Evolutionary conservation across 2,113 vertebrate species (phyloP).

Genomic region (Aythya baeri): DNA sequence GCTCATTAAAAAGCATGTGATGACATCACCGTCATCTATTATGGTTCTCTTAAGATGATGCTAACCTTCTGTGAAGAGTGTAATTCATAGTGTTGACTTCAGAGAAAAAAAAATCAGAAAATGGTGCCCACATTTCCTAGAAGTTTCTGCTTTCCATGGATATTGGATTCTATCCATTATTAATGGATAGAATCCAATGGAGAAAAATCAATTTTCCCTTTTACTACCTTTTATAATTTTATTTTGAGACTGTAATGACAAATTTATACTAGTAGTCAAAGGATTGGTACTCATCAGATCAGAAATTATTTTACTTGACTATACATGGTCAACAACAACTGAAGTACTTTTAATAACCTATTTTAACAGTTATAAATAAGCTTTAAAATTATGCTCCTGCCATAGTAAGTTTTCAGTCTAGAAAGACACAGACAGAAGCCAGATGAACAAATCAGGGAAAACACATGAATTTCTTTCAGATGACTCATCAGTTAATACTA

Average conservation of each 20-base stretch:
- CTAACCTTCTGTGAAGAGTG: constrained; percentile 14
- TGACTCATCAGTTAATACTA: not conserved
- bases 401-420: not conserved
- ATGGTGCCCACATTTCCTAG: not conserved
- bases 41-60: not conserved
- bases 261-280: not conserved
- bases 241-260: not conserved
- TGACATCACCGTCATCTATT: constrained; percentile 3
- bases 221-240: not conserved
- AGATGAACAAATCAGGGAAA: not conserved
- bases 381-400: not conserved
- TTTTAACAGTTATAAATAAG: not conserved
- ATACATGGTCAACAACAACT: not conserved
- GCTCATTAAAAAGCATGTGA: constrained; percentile 2
- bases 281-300: not conserved
- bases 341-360: not conserved
- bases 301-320: not conserved
- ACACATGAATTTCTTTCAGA: not conserved
- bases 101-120: not conserved
- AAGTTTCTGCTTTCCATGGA: not conserved
- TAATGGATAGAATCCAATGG: not conserved
- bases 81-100: not conserved
- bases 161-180: not conserved
- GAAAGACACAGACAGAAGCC: not conserved
- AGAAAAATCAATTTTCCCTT: not conserved